Base-by-base conservation (phyloP, 2,113 vertebrate genomes). In the Damaliscus lunatus region DNA sequence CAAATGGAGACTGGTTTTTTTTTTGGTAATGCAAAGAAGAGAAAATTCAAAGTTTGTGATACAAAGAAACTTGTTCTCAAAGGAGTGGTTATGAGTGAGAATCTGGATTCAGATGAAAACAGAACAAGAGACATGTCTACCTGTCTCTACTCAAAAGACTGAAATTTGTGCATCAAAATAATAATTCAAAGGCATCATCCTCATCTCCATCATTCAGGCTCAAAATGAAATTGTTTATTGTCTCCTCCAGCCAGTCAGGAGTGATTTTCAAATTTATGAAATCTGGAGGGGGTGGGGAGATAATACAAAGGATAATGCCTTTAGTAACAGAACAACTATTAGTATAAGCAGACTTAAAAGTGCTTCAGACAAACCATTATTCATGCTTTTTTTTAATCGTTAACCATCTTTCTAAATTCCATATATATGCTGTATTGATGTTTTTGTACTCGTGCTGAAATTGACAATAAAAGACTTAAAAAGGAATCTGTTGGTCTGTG, bases 301-400 rank as follows among this genome's bases (percentile, higher is more conserved):
- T 50, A 91, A 92, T 48, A n/a, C 23, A 78, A 92, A 33, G 11
- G n/a, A 95, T 55, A 86, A 7, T 11, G 46, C 17, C 83, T 82
- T 96, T 91, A 82, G 55, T 82, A 95, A 78, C 9, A 67, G 15
- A 78, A 50, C 6, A 53, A 43, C 46, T 93, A 77, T 57, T 78
- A 29, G 23, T 36, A 94, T 81, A 93, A 91, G n/a, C 14, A 86
- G 57, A 86, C 48, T 82, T 93, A 50, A 87, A 85, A 93, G 59
- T 87, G 48, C 21, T 96, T 97, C 55, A 17, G 52, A 80, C 31
- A 89, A 96, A 87, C 21, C 33, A 78, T 78, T 96, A 88, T 14
- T 33, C 14, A 33, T 33, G 60, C 59, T 60, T 15, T 15, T 33
- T 62, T 62, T 62, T 33, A 27, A 62, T 62, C 31, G 0, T 33